Conservation (phyloP, 2,888 invertebrate genomes). For the Phania funesta region DNA sequence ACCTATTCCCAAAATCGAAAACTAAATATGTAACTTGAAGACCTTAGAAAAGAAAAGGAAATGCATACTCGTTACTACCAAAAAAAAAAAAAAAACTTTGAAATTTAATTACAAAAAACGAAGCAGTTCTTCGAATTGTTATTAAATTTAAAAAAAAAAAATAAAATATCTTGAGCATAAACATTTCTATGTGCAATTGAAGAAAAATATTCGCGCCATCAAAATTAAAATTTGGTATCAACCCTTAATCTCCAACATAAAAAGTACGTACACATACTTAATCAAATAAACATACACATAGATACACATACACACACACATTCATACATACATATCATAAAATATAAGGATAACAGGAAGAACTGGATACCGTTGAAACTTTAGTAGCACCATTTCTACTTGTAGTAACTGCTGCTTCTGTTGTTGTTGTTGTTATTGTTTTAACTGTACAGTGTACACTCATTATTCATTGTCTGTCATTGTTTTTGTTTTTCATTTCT, state of each 20-base stretch:
- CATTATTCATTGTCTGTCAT: slow-evolving; percentile 42
- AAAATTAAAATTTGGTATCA: slow-evolving; percentile 55
- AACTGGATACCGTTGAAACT: slow-evolving; percentile 42
- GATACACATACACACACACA: neutral
- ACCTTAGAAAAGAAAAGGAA: neutral
- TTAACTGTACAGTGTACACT: neutral
- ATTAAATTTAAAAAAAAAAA: slow-evolving; percentile 55
- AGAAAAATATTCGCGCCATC: slow-evolving; percentile 66
- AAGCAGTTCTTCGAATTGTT: slow-evolving; percentile 5
- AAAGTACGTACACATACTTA: slow-evolving; percentile 16
- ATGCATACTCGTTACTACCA: slow-evolving; percentile 6
- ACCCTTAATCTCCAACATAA: slow-evolving; percentile 53
- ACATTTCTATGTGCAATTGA: neutral
- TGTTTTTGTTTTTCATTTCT: slow-evolving; percentile 1
- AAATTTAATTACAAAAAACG: slow-evolving; percentile 42
- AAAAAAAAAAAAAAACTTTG: slow-evolving; percentile 3
- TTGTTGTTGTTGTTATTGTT: slow-evolving; percentile 12
- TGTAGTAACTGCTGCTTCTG: neutral
- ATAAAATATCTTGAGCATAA: slow-evolving; percentile 68
- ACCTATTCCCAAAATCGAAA: neutral
- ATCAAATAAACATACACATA: neutral
- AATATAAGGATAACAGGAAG: slow-evolving; percentile 54
- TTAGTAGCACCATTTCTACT: neutral
- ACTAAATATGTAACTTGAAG: neutral
- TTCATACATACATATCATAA: neutral